Percentiles rank a stretch among this genome's conserved stretches.
These are phyloP conservation scores for Ormia ochracea DNA, from an alignment of 2,888 invertebrate genomes.

Conservation along the genomic window DNA sequence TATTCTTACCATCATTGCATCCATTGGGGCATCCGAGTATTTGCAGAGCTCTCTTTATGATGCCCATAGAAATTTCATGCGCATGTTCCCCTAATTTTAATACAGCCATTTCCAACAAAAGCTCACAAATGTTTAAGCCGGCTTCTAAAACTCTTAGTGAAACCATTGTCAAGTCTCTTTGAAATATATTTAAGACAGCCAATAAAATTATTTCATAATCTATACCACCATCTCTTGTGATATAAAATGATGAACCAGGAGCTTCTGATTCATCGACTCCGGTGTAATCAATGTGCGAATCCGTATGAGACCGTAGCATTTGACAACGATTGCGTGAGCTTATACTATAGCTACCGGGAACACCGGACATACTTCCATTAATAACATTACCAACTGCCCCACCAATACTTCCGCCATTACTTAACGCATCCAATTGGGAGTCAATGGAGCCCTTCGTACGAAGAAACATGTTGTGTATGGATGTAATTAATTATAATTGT, in stretches of 20 bases:
- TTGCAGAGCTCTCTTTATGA: conserved; percentile 79
- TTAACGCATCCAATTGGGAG: conserved; percentile 85
- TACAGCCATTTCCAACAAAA: conserved; percentile 93
- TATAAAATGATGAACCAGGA: conserved; percentile 91
- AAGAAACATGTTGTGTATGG: no score
- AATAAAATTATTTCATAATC: conserved; percentile 90
- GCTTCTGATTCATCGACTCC: conserved; percentile 92
- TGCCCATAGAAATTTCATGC: conserved; percentile 77
- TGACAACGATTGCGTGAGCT: conserved; percentile 78
- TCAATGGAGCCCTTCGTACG: conserved; percentile 92
- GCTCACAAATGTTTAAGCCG: conserved; percentile 92
- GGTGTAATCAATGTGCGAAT: conserved; percentile 92
- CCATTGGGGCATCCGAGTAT: conserved; percentile 97
- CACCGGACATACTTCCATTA: conserved; percentile 66
- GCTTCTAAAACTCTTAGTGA: conserved; percentile 94
- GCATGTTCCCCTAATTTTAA: conserved; percentile 79
- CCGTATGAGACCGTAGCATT: conserved; percentile 90
- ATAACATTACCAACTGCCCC: conserved; percentile 67
- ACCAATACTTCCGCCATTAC: conserved; percentile 72
- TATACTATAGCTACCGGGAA: conserved; percentile 68
- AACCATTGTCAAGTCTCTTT: conserved; percentile 89
- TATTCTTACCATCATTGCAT: conserved; percentile 83
- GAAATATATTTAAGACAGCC: conserved; percentile 91
- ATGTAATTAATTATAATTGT: no score
- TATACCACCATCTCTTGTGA: conserved; percentile 95